Evolutionary conservation across 2,113 vertebrate genomes (phyloP), one percentile per base, ranked within the genome.

Genomic region (Pseudopodoces humilis): DNA sequence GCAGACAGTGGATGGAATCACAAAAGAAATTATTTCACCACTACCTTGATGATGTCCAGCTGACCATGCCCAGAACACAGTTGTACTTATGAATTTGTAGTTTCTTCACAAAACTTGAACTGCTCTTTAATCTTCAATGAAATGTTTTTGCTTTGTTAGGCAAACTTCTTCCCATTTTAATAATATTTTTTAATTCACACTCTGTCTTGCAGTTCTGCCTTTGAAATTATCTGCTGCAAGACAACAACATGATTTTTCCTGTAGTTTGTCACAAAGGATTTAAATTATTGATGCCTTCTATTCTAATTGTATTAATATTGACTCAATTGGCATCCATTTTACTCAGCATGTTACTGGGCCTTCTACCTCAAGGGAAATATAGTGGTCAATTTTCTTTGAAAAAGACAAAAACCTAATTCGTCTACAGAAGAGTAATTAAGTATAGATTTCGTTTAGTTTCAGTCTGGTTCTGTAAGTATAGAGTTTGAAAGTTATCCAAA

Each of bases 241-340:
- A 58, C 2, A 7, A 60, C 41, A 82, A 65, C 7, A 49, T 56
- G 33, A n/a, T 83, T 79, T 75, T 75, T 78, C 19, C 25, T 44
- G 23, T 46, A 59, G 9, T 82, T 90, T 88, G 22, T 63, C 46
- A 59, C 27, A 82, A 35, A 27, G 4, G 11, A 83, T 37, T 60
- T 67, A 77, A 83, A 64, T 33, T 74, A 28, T 78, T 83, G 31
- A 78, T 90, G 30, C 5, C 28, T 89, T 80, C n/a, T 78, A 28
- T 89, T 92, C 44, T 65, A 85, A 71, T 49, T 77, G 11, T 88
- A 65, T 88, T 90, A 91, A 60, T 89, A 93, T 56, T 74, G 79
- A 22, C 24, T 93, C 25, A 37, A 8, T 6, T 69, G 58, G 24
- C 31, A 67, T 69, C 41, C 13, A 17, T 28, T 72, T 80, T 69